Evolutionary conservation across 2,888 invertebrate species (phyloP).

Genomic region (Abrostola triplasia): DNA sequence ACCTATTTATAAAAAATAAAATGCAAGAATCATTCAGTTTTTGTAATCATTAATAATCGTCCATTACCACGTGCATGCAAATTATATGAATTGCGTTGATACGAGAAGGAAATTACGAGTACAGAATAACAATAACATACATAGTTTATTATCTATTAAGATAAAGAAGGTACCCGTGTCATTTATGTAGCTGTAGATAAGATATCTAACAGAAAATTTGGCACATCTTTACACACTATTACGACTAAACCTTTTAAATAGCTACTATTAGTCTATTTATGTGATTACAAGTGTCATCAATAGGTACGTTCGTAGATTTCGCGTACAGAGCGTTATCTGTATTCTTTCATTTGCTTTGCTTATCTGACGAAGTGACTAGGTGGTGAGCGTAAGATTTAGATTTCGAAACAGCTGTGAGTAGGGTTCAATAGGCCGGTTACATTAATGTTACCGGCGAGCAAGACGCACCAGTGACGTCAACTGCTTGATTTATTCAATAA

Average conservation of each 20-base stretch:
- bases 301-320: constrained; percentile 12
- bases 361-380: constrained; percentile 17
- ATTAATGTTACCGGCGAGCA: constrained; percentile 61
- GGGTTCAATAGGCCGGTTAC: constrained; percentile 19
- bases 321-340: constrained; percentile 1
- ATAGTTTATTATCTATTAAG: constrained; percentile 32
- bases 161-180: constrained; percentile 29
- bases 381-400: constrained; percentile 13
- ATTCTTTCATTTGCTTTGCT: constrained; percentile 15
- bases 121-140: constrained; percentile 29
- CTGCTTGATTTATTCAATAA: constrained; percentile 71
- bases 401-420: constrained; percentile 43
- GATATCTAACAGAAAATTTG: constrained; percentile 30
- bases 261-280: constrained; percentile 13
- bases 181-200: constrained; percentile 36
- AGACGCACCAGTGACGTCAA: constrained; percentile 70
- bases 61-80: constrained; percentile 5
- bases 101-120: constrained; percentile 18
- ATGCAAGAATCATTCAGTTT: too few relatives aligned
- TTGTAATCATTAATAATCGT: not conserved
- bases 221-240: constrained; percentile 6
- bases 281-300: constrained; percentile 9
- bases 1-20: too few relatives aligned
- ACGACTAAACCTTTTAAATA: constrained; percentile 13
- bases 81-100: constrained; percentile 5